phyloP scores from a whole-genome alignment of 2,797 vertebrate genomes.

The Lepus oiostolus region DNA sequence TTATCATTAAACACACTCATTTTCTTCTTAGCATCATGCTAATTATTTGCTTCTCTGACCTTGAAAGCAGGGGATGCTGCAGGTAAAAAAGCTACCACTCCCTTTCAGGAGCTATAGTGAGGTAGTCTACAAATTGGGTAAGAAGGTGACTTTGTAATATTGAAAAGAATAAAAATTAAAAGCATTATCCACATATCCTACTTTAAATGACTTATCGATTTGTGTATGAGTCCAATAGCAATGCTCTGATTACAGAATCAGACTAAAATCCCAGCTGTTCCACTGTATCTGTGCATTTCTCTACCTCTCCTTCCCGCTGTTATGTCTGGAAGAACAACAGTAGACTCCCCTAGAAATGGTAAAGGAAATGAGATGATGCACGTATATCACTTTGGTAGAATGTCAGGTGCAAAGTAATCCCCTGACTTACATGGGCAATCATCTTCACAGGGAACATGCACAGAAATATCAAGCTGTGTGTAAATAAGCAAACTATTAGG shows the following conservation, averaged over 20 bases:
- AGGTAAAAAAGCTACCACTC: background rate
- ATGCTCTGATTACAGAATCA: background rate
- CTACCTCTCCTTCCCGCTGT: background rate
- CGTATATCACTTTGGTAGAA: background rate
- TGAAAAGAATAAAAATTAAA: background rate
- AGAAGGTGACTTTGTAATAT: background rate
- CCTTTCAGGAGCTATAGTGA: background rate
- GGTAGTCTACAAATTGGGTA: constrained; percentile 31
- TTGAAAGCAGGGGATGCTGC: background rate
- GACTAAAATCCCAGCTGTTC: background rate
- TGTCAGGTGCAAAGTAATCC: background rate
- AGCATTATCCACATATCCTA: background rate
- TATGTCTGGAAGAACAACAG: background rate
- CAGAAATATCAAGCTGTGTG: background rate
- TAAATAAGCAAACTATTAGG: background rate
- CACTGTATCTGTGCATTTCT: background rate
- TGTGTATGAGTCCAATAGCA: background rate
- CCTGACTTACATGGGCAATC: background rate
- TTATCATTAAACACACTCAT: constrained; percentile 69
- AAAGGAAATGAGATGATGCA: background rate
- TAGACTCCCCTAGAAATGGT: background rate
- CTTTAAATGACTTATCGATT: background rate
- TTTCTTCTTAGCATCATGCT: constrained; percentile 54
- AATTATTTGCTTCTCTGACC: constrained; percentile 58
- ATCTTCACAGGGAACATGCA: background rate